Evolutionary conservation across 1,140 invertebrate genomes (phyloP), one percentile per base, ranked within the genome.

Genomic region (Ceratina japonica): DNA sequence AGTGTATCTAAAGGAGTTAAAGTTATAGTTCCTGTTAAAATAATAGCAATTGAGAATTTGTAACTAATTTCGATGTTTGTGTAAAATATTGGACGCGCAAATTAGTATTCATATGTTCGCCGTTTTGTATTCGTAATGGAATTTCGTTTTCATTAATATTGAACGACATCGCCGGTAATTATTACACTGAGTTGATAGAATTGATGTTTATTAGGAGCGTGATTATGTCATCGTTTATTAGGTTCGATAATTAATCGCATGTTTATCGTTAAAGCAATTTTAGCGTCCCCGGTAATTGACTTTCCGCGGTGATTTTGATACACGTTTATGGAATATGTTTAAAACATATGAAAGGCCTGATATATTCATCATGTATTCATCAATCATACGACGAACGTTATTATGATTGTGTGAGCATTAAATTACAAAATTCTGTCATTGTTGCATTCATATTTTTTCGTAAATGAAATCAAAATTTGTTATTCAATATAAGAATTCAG

Each of bases 111-210:
- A 73, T 44, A 51, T 7, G n/a, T 63, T 15, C 65, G 13, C n/a
- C 1, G 44, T 20, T n/a, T 18, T 52, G 18, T 73, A 24, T 63
- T 63, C 27, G 22, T 51, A 24, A 73, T 63, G 22, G 44, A 73
- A 63, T 73, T 73, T 63, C 27, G 59, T 63, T 63, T 51, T 62
- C 71, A 73, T 73, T 51, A 73, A 63, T 73, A 63, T 51, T 73
- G 31, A 49, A 62, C 22, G 44, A 51, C 12, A 18, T 12, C 31
- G 44, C 22, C 16, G 49, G 16, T 62, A 62, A 61, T 72, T 51
- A 72, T 72, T 16, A 49, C 24, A 22, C 27, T 56, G 24, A 70
- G 56, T 58, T 70, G 22, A 58, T 70, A 54, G 31, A 31, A 56
- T 44, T 54, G 52, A 20, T 15, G 18, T 13, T 56, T 20, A 58